A percentile compares a stretch with the other conserved stretches of the same genome.
Evolutionary conservation across 2,113 vertebrate genomes (phyloP).

Genomic region (Diadophis punctatus): DNA sequence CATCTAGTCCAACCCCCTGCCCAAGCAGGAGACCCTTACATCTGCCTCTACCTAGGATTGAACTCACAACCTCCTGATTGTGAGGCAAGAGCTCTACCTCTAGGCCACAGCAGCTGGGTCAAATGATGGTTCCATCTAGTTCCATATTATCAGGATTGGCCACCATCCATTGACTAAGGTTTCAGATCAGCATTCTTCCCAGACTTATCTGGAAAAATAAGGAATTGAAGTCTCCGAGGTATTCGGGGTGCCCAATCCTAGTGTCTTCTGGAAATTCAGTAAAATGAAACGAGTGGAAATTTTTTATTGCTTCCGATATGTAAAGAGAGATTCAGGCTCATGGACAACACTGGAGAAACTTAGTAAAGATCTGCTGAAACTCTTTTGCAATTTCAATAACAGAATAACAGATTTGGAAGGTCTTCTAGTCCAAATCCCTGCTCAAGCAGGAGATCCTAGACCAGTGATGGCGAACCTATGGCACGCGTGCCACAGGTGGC

Average conservation of each 20-base stretch:
- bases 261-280: neutral
- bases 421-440: neutral
- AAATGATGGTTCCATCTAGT: neutral
- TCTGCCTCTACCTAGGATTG: too few species aligned
- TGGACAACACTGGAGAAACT: neutral
- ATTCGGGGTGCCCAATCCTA: neutral
- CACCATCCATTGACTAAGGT: neutral
- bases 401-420: neutral
- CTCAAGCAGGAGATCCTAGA: neutral
- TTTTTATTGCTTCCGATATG: neutral
- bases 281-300: neutral
- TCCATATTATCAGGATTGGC: neutral
- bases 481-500: too few species aligned
- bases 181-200: neutral
- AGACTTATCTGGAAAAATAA: neutral
- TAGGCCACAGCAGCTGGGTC: too few species aligned
- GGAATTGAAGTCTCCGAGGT: neutral
- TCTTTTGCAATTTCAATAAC: neutral
- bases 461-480: too few species aligned
- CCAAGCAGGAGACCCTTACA: too few species aligned
- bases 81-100: too few species aligned
- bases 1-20: too few species aligned
- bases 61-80: too few species aligned
- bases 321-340: neutral
- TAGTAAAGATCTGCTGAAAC: neutral